These are phyloP conservation scores for Paraescarpia echinospica DNA, from an alignment of 1,140 invertebrate species.

Conservation along the genomic window DNA sequence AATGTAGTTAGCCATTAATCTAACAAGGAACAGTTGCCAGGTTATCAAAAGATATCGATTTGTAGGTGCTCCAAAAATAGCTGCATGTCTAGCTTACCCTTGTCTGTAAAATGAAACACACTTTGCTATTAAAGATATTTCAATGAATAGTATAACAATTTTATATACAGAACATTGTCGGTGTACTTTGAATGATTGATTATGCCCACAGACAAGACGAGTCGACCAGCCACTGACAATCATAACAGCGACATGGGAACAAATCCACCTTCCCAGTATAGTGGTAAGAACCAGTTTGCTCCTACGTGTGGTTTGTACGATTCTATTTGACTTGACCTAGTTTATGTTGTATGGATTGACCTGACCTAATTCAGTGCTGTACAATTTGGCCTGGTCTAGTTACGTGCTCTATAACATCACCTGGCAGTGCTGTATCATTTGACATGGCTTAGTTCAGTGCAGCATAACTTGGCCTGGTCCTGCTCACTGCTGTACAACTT, in stretches of 20 bases:
- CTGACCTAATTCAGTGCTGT: background rate
- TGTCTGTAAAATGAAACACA: too few relatives aligned
- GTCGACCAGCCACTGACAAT: background rate
- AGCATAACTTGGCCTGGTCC: too few relatives aligned
- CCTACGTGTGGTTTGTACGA: background rate
- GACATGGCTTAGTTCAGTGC: too few relatives aligned
- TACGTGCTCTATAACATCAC: too few relatives aligned
- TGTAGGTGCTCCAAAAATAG: background rate
- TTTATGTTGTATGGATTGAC: too few relatives aligned
- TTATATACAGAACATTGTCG: background rate
- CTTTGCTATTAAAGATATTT: too few relatives aligned
- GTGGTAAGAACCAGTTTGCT: background rate
- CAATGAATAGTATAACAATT: too few relatives aligned
- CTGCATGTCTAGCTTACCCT: background rate
- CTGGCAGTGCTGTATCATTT: too few relatives aligned
- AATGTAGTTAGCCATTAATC: background rate
- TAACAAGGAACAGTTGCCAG: background rate
- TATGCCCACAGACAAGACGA: background rate
- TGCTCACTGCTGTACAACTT: too few relatives aligned
- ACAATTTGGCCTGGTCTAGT: too few relatives aligned
- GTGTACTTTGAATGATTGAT: background rate
- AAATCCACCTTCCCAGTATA: background rate
- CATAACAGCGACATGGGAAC: background rate
- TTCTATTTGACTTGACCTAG: background rate
- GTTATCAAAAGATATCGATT: background rate